Percentiles rank a stretch among this genome's conserved stretches.
phyloP scores from a whole-genome alignment of 2,888 invertebrate genomes.

The Brachypterus glaber region DNA sequence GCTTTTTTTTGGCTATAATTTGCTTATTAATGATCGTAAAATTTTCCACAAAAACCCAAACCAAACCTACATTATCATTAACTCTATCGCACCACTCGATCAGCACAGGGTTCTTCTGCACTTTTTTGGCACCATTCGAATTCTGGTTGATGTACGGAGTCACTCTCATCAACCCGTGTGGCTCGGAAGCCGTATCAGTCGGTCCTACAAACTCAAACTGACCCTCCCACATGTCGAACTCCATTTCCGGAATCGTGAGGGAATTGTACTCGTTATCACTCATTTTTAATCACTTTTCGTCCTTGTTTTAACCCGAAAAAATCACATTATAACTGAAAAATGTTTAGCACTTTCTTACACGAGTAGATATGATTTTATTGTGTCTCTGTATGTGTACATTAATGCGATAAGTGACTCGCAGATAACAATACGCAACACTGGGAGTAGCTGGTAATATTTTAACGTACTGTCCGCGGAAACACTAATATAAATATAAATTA shows the following conservation, averaged over 20 bases:
- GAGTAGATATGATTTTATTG: too few species aligned
- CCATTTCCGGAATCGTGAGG: constrained; percentile 51
- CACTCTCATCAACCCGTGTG: constrained; percentile 28
- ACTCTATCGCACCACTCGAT: constrained; percentile 43
- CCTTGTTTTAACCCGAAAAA: too few species aligned
- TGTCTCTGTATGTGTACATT: too few species aligned
- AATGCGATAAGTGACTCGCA: too few species aligned
- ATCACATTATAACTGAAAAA: too few species aligned
- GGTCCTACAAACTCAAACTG: constrained; percentile 77
- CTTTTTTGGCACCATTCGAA: constrained; percentile 48
- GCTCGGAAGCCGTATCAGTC: constrained; percentile 6
- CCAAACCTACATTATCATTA: constrained; percentile 51
- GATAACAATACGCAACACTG: too few species aligned
- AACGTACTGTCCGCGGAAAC: too few species aligned
- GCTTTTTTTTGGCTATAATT: too few species aligned
- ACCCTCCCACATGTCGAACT: constrained; percentile 83
- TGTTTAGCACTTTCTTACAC: too few species aligned
- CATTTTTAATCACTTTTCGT: constrained; percentile 14
- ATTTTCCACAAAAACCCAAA: neutral
- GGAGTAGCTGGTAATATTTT: too few species aligned
- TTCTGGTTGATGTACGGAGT: constrained; percentile 15
- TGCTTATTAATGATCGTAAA: neutral
- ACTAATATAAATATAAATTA: too few species aligned
- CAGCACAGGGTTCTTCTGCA: constrained; percentile 45
- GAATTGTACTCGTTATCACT: constrained; percentile 40